These are phyloP conservation scores for Remorina albescens DNA, from an alignment of 2,797 vertebrate genomes.

Conservation along the genomic window DNA sequence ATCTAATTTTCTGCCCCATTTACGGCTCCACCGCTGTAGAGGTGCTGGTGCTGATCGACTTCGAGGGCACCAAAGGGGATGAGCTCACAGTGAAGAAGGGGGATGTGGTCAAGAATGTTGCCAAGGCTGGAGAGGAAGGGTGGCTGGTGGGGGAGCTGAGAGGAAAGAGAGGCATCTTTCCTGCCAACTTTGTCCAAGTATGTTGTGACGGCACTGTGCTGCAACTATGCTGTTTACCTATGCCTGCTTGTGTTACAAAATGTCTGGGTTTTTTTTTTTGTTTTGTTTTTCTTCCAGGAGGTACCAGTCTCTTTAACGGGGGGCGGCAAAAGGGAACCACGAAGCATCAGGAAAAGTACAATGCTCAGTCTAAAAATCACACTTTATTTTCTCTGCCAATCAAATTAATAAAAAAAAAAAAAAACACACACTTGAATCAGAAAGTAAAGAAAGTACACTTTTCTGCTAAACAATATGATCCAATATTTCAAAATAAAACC, in stretches of 20 bases:
- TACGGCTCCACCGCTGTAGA: constrained; percentile 71
- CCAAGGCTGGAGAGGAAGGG: constrained; percentile 80
- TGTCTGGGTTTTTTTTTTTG: neutral
- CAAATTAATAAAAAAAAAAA: too few species aligned
- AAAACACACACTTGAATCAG: neutral
- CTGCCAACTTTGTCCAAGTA: constrained; percentile 88
- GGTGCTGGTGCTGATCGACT: constrained; percentile 88
- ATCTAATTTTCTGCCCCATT: constrained; percentile 71
- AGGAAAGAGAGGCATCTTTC: constrained; percentile 87
- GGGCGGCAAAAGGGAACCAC: constrained; percentile 80
- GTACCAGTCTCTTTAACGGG: constrained; percentile 83
- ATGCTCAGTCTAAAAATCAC: neutral
- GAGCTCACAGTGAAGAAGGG: constrained; percentile 85
- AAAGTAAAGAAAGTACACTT: too few species aligned
- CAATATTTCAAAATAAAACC: neutral
- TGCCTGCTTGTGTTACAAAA: constrained; percentile 4
- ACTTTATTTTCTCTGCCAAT: neutral
- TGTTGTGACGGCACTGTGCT: neutral
- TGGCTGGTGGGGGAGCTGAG: constrained; percentile 88
- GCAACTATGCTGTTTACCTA: neutral
- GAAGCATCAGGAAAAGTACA: constrained; percentile 84
- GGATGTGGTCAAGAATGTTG: constrained; percentile 88
- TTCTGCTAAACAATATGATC: neutral
- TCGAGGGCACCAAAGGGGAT: constrained; percentile 82
- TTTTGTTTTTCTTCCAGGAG: constrained; percentile 79